Percentiles rank a stretch among this genome's conserved stretches.
Evolutionary conservation across 1,140 invertebrate species (phyloP).

Genomic region (Nomia melanderi): DNA sequence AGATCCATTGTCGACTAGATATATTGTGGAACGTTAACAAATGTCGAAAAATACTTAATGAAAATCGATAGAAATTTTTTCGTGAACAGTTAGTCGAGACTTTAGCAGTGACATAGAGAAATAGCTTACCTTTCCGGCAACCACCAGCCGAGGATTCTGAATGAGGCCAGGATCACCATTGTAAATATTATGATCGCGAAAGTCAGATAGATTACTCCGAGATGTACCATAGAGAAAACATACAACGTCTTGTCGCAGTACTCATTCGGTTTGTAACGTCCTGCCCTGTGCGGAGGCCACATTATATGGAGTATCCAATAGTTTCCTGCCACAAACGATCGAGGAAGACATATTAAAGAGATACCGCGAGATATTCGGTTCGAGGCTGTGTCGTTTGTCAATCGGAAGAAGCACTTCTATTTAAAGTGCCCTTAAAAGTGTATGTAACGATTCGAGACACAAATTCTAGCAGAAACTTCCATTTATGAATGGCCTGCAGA

Average conservation of each 20-base stretch:
- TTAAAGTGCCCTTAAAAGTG: too few species aligned
- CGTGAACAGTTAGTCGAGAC: too few species aligned
- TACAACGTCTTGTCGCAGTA: slow-evolving; percentile 91
- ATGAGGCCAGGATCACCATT: slow-evolving; percentile 83
- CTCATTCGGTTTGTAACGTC: slow-evolving; percentile 86
- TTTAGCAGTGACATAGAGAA: too few species aligned
- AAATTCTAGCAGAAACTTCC: too few species aligned
- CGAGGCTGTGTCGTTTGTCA: neutral
- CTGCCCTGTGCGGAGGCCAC: slow-evolving; percentile 84
- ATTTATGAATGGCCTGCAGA: too few species aligned
- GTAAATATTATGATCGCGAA: slow-evolving; percentile 83
- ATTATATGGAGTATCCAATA: slow-evolving; percentile 90
- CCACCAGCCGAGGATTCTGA: slow-evolving; percentile 86
- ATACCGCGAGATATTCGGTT: neutral
- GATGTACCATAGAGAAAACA: slow-evolving; percentile 88
- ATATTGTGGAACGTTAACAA: too few species aligned
- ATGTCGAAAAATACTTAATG: too few species aligned
- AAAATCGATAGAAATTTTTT: too few species aligned
- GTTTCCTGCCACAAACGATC: slow-evolving; percentile 83
- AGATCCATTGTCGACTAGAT: too few species aligned
- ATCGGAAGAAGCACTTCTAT: too few species aligned
- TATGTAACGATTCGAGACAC: too few species aligned
- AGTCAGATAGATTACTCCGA: slow-evolving; percentile 85
- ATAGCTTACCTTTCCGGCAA: slow-evolving; percentile 83
- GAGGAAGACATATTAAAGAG: neutral